These are phyloP conservation scores for Albula glossodonta DNA, from an alignment of 2,113 vertebrate genomes.

Conservation along the genomic window DNA sequence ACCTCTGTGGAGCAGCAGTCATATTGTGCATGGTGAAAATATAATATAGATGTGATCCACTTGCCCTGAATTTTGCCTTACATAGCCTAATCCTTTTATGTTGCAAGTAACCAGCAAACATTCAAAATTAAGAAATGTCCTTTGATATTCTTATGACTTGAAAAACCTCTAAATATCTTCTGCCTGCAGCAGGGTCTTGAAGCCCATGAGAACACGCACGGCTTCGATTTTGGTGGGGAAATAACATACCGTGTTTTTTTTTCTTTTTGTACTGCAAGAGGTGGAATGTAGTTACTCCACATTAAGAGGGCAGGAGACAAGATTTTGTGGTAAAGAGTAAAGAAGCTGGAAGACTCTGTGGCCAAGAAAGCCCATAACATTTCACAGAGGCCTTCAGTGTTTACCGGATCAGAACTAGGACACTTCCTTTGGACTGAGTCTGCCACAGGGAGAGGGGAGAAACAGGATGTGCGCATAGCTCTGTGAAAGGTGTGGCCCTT, in stretches of 20 bases:
- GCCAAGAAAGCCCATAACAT: conserved; percentile 25
- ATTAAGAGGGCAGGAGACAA: not conserved
- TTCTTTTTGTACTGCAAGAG: not conserved
- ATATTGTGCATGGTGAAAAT: too few relatives aligned
- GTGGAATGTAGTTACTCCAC: not conserved
- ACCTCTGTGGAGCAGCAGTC: too few relatives aligned
- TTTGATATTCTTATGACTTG: not conserved
- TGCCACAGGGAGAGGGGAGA: conserved; percentile 48
- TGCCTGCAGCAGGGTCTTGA: too few relatives aligned
- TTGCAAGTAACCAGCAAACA: too few relatives aligned
- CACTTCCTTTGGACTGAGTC: conserved; percentile 43
- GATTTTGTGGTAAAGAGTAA: not conserved
- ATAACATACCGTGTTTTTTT: conserved; percentile 9
- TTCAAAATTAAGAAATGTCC: not conserved
- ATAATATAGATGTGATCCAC: too few relatives aligned
- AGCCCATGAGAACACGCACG: not conserved
- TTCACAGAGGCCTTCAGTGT: conserved; percentile 59
- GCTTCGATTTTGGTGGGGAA: not conserved
- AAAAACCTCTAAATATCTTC: not conserved
- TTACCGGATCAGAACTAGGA: conserved; percentile 56
- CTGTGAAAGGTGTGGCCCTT: conserved; percentile 36
- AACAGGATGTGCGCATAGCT: conserved; percentile 53
- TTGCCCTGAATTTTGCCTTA: too few relatives aligned
- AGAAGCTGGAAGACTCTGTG: not conserved
- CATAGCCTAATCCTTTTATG: too few relatives aligned